Percentiles rank a stretch among this genome's conserved stretches.
These are phyloP conservation scores for Drosophila yooni DNA, from an alignment of 2,888 invertebrate species.

Conservation along the genomic window DNA sequence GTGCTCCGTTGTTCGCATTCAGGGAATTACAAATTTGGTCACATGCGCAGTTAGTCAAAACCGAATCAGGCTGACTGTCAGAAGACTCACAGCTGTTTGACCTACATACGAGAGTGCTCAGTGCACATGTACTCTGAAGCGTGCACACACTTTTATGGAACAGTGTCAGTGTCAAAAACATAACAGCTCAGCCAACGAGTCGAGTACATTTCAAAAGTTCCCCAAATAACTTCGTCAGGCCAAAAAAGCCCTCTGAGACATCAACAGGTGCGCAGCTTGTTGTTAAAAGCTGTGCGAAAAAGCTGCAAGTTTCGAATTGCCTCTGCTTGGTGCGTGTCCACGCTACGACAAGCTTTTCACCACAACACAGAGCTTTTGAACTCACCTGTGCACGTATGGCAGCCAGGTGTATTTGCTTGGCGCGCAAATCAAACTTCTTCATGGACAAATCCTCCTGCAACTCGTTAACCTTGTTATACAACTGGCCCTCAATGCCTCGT, in stretches of 20 bases:
- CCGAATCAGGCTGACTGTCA: slow-evolving; percentile 23
- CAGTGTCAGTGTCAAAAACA: slow-evolving; percentile 1
- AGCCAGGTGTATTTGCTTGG: slow-evolving; percentile 95
- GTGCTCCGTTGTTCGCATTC: slow-evolving; percentile 24
- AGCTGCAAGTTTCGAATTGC: slow-evolving; percentile 1
- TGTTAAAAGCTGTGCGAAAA: slow-evolving; percentile 30
- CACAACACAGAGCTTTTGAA: slow-evolving; percentile 40
- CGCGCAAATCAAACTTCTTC: slow-evolving; percentile 96
- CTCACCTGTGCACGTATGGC: slow-evolving; percentile 96
- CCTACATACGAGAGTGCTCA: slow-evolving; percentile 54
- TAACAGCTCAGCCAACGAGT: neutral
- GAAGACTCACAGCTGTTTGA: slow-evolving; percentile 72
- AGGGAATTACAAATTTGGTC: slow-evolving; percentile 45
- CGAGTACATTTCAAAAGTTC: neutral
- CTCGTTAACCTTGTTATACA: slow-evolving; percentile 97
- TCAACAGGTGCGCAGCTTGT: slow-evolving; percentile 58
- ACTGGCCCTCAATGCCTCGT: slow-evolving; percentile 91
- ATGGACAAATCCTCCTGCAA: slow-evolving; percentile 97
- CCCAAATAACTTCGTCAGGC: slow-evolving; percentile 5
- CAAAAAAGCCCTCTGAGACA: slow-evolving; percentile 25
- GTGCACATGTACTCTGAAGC: slow-evolving; percentile 58
- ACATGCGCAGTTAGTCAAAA: slow-evolving; percentile 66
- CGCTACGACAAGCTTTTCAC: slow-evolving; percentile 37
- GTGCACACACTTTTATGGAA: slow-evolving; percentile 10
- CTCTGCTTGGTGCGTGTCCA: slow-evolving; percentile 17